Percentiles rank a stretch among this genome's conserved stretches.
Conservation (phyloP, 2,797 vertebrate species). For the Gymnoscopelus braueri region DNA sequence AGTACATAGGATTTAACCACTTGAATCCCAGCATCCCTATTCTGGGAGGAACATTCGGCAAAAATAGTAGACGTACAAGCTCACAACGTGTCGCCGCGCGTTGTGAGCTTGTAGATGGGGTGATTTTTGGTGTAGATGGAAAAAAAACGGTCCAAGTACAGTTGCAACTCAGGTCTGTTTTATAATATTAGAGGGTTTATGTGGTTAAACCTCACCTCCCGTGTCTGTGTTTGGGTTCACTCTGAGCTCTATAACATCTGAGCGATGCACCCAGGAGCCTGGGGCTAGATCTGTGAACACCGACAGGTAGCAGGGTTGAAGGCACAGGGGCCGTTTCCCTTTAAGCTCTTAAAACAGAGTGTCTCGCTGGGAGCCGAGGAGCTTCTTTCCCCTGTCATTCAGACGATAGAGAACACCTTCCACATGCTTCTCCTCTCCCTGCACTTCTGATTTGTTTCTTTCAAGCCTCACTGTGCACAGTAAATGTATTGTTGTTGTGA, state of each 20-base stretch:
- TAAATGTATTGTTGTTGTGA: not conserved
- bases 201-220: too few relatives aligned
- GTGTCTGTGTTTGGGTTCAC: too few relatives aligned
- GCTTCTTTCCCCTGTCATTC: not conserved
- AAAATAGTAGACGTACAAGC: too few relatives aligned
- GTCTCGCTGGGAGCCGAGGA: not conserved
- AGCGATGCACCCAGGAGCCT: conserved; percentile 11
- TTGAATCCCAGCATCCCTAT: too few relatives aligned
- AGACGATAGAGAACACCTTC: conserved; percentile 1
- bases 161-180: too few relatives aligned
- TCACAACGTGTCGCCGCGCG: too few relatives aligned
- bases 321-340: not conserved
- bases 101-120: too few relatives aligned
- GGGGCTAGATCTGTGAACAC: conserved; percentile 4
- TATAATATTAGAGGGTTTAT: too few relatives aligned
- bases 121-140: too few relatives aligned
- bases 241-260: not conserved
- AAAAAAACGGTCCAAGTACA: too few relatives aligned
- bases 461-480: not conserved
- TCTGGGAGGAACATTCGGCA: too few relatives aligned
- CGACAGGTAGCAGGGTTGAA: not conserved
- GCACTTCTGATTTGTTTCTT: conserved; percentile 5
- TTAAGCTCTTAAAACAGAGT: not conserved
- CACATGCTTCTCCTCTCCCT: not conserved
- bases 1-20: too few relatives aligned